These are phyloP conservation scores for Argyra leucocephala DNA, from an alignment of 2,888 invertebrate species.

Conservation along the genomic window DNA sequence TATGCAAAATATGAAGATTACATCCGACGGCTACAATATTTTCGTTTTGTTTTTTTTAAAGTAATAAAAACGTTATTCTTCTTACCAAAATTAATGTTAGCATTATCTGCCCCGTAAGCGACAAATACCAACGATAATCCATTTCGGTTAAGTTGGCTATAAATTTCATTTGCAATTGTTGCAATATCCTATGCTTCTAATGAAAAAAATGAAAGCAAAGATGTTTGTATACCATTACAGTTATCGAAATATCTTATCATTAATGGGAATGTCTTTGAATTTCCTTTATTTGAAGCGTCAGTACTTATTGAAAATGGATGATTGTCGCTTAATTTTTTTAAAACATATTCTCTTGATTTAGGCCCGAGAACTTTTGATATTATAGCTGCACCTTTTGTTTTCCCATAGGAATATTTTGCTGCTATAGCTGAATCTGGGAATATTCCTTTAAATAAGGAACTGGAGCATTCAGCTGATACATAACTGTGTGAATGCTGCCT, in stretches of 20 bases:
- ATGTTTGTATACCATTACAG: conserved; percentile 10
- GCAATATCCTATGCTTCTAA: conserved; percentile 2
- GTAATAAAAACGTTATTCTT: conserved; percentile 13
- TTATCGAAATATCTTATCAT: conserved; percentile 13
- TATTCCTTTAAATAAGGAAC: conserved; percentile 2
- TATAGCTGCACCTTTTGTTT: not conserved
- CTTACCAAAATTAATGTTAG: conserved; percentile 14
- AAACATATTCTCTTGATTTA: conserved; percentile 10
- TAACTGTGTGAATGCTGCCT: conserved; percentile 12
- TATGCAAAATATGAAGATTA: conserved; percentile 4
- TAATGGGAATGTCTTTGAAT: conserved; percentile 13
- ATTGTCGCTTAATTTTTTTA: conserved; percentile 7
- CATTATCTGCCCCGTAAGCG: conserved; percentile 14
- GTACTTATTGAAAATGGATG: conserved; percentile 5
- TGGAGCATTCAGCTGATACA: conserved; percentile 7
- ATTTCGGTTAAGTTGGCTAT: conserved; percentile 7
- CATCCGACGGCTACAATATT: conserved; percentile 13
- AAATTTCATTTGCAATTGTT: conserved; percentile 5
- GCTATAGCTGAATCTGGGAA: conserved; percentile 12
- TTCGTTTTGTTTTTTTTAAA: conserved; percentile 12
- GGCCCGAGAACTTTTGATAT: conserved; percentile 10
- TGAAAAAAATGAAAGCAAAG: conserved; percentile 10
- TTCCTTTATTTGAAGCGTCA: conserved; percentile 11
- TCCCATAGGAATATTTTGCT: not conserved
- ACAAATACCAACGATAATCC: conserved; percentile 7